Conservation (phyloP, 2,797 vertebrate genomes). For the Pelobates cultripes region DNA sequence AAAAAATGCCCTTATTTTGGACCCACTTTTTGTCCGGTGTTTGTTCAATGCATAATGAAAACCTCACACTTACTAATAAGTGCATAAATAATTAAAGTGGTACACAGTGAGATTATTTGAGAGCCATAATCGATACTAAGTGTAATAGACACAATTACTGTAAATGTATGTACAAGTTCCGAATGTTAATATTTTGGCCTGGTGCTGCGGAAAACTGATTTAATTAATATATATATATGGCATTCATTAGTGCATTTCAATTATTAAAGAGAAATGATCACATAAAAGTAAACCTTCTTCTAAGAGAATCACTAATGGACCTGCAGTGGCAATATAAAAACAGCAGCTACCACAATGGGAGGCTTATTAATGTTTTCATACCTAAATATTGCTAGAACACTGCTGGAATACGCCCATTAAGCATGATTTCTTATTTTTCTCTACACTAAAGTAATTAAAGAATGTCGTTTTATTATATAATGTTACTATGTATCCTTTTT, state of each 20-base stretch:
- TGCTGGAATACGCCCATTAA: background rate
- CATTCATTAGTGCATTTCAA: slow-evolving; percentile 2
- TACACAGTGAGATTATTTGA: background rate
- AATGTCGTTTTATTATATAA: background rate
- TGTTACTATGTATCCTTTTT: background rate
- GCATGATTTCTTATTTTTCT: background rate
- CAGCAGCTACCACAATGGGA: background rate
- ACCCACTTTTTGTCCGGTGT: too few species aligned
- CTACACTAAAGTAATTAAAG: background rate
- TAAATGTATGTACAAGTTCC: slow-evolving; percentile 5
- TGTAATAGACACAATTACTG: background rate
- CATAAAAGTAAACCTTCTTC: background rate
- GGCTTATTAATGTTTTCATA: background rate
- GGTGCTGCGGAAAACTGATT: background rate
- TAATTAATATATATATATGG: background rate
- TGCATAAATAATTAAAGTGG: background rate
- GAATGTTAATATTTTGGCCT: background rate
- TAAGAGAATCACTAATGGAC: background rate
- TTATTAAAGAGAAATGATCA: slow-evolving; percentile 1
- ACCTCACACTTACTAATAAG: background rate
- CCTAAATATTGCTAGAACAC: background rate
- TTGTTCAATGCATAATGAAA: too few species aligned
- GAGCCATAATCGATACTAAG: background rate
- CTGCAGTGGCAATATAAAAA: background rate
- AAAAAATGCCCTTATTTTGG: too few species aligned